A percentile compares a stretch with the other conserved stretches of the same genome.
Conservation (phyloP, 2,888 invertebrate genomes). For the Tortrix viridana region DNA sequence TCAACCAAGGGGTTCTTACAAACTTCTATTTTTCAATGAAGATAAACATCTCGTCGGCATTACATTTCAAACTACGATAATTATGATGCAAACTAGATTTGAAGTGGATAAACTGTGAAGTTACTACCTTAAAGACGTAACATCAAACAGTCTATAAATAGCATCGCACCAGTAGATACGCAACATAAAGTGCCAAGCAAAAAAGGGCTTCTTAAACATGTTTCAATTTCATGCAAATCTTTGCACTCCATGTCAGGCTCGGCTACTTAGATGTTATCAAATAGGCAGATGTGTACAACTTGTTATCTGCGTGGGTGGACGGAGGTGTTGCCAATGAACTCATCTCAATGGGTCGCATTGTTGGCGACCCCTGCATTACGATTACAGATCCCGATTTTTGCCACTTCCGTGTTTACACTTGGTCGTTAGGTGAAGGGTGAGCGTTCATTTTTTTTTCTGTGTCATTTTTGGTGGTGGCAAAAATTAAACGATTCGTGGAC, state of each 20-base stretch:
- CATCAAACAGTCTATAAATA: slow-evolving; percentile 26
- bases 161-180: slow-evolving; percentile 12
- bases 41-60: not conserved
- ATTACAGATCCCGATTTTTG: slow-evolving; percentile 60
- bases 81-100: too few species aligned
- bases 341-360: slow-evolving; percentile 75
- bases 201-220: slow-evolving; percentile 33
- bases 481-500: too few species aligned
- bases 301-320: slow-evolving; percentile 82
- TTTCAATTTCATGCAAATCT: slow-evolving; percentile 38
- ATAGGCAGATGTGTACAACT: slow-evolving; percentile 79
- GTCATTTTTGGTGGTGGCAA: not conserved
- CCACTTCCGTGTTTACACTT: slow-evolving; percentile 75
- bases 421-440: slow-evolving; percentile 39
- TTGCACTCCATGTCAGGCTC: slow-evolving; percentile 40
- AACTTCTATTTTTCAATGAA: not conserved
- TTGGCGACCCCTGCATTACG: slow-evolving; percentile 66
- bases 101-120: not conserved
- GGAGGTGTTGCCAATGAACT: slow-evolving; percentile 70
- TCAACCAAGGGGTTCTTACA: not conserved
- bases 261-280: slow-evolving; percentile 63
- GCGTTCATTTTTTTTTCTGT: slow-evolving; percentile 3
- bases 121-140: slow-evolving; percentile 28
- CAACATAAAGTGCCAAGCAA: slow-evolving; percentile 20
- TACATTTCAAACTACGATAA: too few species aligned